These are phyloP conservation scores for Monochamus saltuarius DNA, from an alignment of 1,140 invertebrate species.

Conservation along the genomic window DNA sequence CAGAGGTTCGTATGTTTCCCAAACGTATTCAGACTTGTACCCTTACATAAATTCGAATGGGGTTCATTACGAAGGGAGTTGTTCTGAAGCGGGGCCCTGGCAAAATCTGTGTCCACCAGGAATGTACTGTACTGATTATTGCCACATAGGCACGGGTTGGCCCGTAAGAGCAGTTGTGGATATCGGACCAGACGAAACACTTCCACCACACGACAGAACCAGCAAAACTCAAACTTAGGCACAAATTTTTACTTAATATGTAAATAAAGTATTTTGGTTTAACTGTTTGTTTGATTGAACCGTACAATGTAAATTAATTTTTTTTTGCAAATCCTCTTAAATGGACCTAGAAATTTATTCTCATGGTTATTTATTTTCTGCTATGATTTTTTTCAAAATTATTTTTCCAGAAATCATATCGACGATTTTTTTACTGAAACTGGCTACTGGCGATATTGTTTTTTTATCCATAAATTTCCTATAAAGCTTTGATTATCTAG, in stretches of 20 bases:
- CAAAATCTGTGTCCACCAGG: slow-evolving; percentile 44
- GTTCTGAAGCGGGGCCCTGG: slow-evolving; percentile 39
- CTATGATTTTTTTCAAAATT: too few relatives aligned
- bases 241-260: too few relatives aligned
- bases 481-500: too few relatives aligned
- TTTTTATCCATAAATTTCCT: too few relatives aligned
- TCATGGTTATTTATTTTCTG: too few relatives aligned
- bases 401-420: too few relatives aligned
- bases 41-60: slow-evolving; percentile 35
- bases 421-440: too few relatives aligned
- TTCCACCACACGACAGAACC: neutral
- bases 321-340: too few relatives aligned
- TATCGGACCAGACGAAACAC: neutral
- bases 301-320: neutral
- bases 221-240: neutral
- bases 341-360: too few relatives aligned
- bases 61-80: slow-evolving; percentile 29
- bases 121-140: slow-evolving; percentile 51
- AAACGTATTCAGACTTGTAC: slow-evolving; percentile 38
- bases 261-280: too few relatives aligned
- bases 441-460: too few relatives aligned
- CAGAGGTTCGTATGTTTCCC: slow-evolving; percentile 34
- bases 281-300: neutral
- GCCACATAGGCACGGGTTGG: slow-evolving; percentile 48
- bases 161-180: slow-evolving; percentile 43